Conservation (phyloP, 2,797 vertebrate species). For the Arremon brunneinucha region DNA sequence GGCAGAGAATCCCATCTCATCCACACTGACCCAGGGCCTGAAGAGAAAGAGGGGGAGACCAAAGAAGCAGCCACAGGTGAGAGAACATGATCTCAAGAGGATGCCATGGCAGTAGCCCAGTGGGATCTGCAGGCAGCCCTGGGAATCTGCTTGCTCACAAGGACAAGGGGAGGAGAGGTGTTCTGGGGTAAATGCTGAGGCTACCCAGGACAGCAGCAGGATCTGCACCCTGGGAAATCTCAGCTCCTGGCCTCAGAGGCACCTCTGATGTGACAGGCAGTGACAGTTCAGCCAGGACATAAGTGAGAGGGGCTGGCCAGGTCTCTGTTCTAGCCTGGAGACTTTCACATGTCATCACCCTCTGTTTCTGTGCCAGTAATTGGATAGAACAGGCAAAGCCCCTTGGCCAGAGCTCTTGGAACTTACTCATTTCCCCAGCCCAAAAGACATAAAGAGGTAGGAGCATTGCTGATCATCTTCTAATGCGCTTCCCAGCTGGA, state of each 20-base stretch:
- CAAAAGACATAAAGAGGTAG: background rate
- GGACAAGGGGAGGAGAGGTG: background rate
- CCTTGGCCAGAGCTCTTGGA: background rate
- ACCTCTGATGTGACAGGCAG: background rate
- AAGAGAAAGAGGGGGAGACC: constrained; percentile 69
- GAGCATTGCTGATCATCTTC: background rate
- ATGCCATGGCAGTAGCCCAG: background rate
- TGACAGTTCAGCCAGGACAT: background rate
- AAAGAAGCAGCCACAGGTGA: constrained; percentile 65
- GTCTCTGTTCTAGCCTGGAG: background rate
- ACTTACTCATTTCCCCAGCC: background rate
- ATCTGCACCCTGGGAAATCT: background rate
- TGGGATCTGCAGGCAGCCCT: background rate
- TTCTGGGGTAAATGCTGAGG: background rate
- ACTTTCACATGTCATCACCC: background rate
- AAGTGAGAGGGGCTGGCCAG: background rate
- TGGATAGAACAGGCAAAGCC: background rate
- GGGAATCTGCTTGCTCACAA: background rate
- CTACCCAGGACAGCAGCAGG: background rate
- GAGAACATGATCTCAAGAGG: background rate
- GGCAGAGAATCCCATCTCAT: background rate
- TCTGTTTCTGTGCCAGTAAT: background rate
- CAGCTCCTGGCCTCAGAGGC: background rate
- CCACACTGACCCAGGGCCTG: background rate
- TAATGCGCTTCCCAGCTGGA: background rate